Base-by-base conservation (phyloP, 2,797 vertebrate species). In the Hirundo rustica region DNA sequence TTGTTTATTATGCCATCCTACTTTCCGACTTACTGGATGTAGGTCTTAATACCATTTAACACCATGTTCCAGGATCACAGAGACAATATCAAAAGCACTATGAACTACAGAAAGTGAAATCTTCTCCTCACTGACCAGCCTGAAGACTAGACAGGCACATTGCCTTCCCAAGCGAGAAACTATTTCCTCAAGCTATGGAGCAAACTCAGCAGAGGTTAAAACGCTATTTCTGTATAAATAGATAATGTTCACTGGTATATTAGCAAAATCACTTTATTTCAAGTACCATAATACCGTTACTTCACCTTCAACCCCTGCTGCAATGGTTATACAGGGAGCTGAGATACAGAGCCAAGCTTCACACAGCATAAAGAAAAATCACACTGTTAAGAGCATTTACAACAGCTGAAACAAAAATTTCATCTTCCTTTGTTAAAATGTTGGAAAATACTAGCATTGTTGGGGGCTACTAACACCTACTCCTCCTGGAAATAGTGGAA, bases 211-310 rank as follows among this genome's bases (percentile, higher is more conserved):
- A 86, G 73, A 92, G 23, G 10, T 82, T 93, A 76, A 84, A 88
- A n/a, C 27, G 54, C 34, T 57, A 7, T 61, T 88, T 76, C 61
- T 85, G 21, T 70, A 66, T 22, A 89, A 95, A 96, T 0, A 72
- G 75, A 82, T 44, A 85, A 74, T 51, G n/a, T 62, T 88, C 70
- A 86, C 53, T 40, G 32, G 26, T 61, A 60, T 91, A 53, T 70
- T 73, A 81, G 34, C 42, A 96, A 96, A 92, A 26, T 5, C 48
- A 76, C 50, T 84, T 90, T 64, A 91, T 78, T 93, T 93, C 64
- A 94, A 71, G 40, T 57, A 82, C 58, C 20, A 23, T 60, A 88
- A 64, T 88, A 71, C 50, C 67, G 73, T 90, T 92, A 79, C 34
- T 84, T 93, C 92, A 78, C 64, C 66, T 76, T 76, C 55, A 88